Evolutionary conservation across 2,888 invertebrate species (phyloP).

Genomic region (Eupithecia vulgata): DNA sequence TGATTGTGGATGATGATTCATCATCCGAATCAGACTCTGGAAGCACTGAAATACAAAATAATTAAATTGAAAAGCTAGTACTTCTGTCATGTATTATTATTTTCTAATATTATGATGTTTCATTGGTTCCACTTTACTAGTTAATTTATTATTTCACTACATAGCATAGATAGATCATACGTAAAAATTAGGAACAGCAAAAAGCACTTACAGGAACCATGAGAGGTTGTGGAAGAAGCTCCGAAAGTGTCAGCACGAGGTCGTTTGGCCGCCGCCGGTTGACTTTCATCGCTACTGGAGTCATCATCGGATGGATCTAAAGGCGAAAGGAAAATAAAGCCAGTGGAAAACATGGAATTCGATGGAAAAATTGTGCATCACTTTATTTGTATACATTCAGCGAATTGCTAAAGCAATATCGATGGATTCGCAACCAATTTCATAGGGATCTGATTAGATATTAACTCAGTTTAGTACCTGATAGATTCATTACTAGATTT

Average conservation of each 20-base stretch:
- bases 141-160: not conserved
- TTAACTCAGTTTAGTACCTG: slow-evolving; percentile 46
- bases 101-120: not conserved
- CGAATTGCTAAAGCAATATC: not conserved
- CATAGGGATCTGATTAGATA: not conserved
- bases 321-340: slow-evolving; percentile 7
- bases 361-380: not conserved
- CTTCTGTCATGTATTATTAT: not conserved
- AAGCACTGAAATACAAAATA: slow-evolving; percentile 49
- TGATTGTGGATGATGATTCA: slow-evolving; percentile 59
- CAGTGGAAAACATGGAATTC: not conserved
- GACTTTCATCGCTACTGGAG: slow-evolving; percentile 70
- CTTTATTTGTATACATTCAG: not conserved
- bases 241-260: slow-evolving; percentile 68
- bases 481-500: slow-evolving; percentile 53
- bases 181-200: not conserved
- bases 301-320: slow-evolving; percentile 71
- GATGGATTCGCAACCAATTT: not conserved
- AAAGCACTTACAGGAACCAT: slow-evolving; percentile 67
- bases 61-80: not conserved
- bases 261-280: slow-evolving; percentile 63
- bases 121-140: not conserved
- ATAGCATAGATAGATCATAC: not conserved
- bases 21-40: slow-evolving; percentile 70
- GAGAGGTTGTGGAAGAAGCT: slow-evolving; percentile 76